Conservation (phyloP, 2,797 vertebrate genomes). For the Hybognathus amarus region DNA sequence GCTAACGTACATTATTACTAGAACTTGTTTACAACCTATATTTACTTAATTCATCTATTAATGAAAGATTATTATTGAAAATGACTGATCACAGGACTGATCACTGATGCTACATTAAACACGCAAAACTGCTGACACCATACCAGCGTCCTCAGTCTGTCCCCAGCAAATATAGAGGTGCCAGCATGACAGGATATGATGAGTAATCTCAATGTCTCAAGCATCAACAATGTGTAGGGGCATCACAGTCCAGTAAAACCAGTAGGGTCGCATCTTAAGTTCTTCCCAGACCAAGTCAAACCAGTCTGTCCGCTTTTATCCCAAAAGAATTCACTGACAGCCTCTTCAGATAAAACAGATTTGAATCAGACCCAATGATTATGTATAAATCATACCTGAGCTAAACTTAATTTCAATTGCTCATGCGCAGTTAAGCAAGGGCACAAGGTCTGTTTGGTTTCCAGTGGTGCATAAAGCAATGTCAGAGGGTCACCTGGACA, state of each 20-base stretch:
- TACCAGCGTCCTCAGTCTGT: slow-evolving; percentile 12
- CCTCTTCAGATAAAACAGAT: neutral
- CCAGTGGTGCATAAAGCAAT: slow-evolving; percentile 67
- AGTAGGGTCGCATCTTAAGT: neutral
- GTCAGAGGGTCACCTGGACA: slow-evolving; percentile 67
- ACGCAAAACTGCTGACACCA: slow-evolving; percentile 9
- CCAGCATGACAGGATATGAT: slow-evolving; percentile 21
- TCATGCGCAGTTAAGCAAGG: neutral
- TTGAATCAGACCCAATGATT: neutral
- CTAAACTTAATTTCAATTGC: neutral
- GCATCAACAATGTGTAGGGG: slow-evolving; percentile 42
- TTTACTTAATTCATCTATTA: neutral
- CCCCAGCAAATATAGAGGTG: slow-evolving; percentile 20
- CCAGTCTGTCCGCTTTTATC: slow-evolving; percentile 11
- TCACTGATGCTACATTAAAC: slow-evolving; percentile 34
- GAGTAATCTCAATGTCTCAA: slow-evolving; percentile 38
- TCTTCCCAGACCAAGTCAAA: slow-evolving; percentile 13
- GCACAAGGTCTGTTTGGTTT: neutral
- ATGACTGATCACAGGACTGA: neutral
- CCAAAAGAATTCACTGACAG: neutral
- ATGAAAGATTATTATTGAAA: slow-evolving; percentile 21
- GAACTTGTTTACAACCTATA: neutral
- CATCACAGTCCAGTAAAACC: slow-evolving; percentile 27
- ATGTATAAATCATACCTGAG: neutral
- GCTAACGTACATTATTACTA: neutral